Conservation (phyloP, 2,113 vertebrate species). For the Mus musculus region GRCm39 chr8:100925001-100925500, state of each 20-base stretch:
- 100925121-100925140: neutral
- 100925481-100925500: neutral
- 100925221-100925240: slow-evolving; percentile 10
- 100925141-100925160: slow-evolving; percentile 40
- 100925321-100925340: slow-evolving; percentile 27
- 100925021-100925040: slow-evolving; percentile 35
- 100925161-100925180: slow-evolving; percentile 13
- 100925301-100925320: neutral
- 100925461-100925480: neutral
- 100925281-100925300: slow-evolving; percentile 46
- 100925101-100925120: neutral
- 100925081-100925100: slow-evolving; percentile 58
- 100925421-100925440: neutral
- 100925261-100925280: neutral
- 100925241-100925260: neutral
- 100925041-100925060: slow-evolving; percentile 57
- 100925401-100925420: neutral
- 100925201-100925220: slow-evolving; percentile 38
- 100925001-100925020: slow-evolving; percentile 47
- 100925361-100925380: neutral
- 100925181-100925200: slow-evolving; percentile 58
- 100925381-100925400: slow-evolving; percentile 30
- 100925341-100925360: neutral
- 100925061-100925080: neutral
- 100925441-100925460: neutral